phyloP scores from a whole-genome alignment of 2,888 invertebrate genomes.

The Cetonia aurata region DNA sequence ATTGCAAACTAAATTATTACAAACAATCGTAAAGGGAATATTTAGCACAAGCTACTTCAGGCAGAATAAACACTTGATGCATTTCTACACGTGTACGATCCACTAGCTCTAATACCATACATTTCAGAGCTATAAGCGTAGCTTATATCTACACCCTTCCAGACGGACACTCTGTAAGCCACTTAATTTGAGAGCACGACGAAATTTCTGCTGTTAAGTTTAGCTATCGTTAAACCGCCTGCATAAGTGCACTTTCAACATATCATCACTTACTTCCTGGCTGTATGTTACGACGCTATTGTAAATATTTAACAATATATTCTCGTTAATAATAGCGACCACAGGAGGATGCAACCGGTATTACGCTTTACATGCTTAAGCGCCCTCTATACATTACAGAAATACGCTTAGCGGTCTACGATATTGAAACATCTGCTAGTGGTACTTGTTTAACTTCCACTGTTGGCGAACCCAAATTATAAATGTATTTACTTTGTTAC shows the following conservation, averaged over 20 bases:
- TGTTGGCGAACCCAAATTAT: too few species aligned
- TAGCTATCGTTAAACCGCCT: slow-evolving; percentile 22
- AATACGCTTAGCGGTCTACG: background rate
- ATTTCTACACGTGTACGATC: too few species aligned
- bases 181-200: slow-evolving; percentile 1
- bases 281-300: background rate
- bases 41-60: too few species aligned
- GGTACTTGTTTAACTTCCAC: too few species aligned
- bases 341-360: background rate
- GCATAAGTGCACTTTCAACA: slow-evolving; percentile 11
- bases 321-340: slow-evolving; percentile 7
- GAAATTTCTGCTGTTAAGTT: slow-evolving; percentile 11
- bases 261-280: slow-evolving; percentile 1
- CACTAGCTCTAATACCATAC: too few species aligned
- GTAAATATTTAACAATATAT: slow-evolving; percentile 15
- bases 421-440: too few species aligned
- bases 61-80: too few species aligned
- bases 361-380: slow-evolving; percentile 2
- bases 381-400: background rate
- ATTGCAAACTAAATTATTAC: too few species aligned
- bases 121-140: too few species aligned
- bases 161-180: background rate
- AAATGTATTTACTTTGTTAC: too few species aligned
- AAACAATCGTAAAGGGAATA: too few species aligned
- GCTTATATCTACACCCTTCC: too few species aligned